Percentiles rank a stretch among this genome's conserved stretches.
Conservation (phyloP, 2,113 vertebrate genomes). For the Istiophorus platypterus region DNA sequence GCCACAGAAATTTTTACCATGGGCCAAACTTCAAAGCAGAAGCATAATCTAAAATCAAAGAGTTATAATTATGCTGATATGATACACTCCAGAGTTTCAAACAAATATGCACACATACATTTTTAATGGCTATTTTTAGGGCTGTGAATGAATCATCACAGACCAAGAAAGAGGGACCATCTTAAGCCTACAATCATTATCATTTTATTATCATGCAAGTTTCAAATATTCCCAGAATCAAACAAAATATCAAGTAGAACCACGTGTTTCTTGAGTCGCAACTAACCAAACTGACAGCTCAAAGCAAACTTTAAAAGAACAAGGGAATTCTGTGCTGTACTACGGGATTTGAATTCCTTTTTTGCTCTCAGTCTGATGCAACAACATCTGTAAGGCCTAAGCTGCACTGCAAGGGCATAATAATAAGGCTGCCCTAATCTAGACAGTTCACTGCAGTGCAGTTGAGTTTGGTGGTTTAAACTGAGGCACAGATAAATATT, state of each 20-base stretch:
- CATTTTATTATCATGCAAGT: conserved; percentile 46
- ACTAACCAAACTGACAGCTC: conserved; percentile 48
- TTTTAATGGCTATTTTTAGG: conserved; percentile 63
- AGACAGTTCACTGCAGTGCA: conserved; percentile 44
- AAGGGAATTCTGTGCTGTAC: conserved; percentile 24
- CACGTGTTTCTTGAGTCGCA: conserved; percentile 23
- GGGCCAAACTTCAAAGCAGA: conserved; percentile 68
- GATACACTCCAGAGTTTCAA: conserved; percentile 36
- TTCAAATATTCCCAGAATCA: conserved; percentile 36
- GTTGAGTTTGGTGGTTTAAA: conserved; percentile 41
- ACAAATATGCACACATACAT: conserved; percentile 52
- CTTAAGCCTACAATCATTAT: conserved; percentile 28
- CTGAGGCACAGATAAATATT: conserved; percentile 33
- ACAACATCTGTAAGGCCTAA: conserved; percentile 53
- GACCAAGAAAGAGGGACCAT: conserved; percentile 17
- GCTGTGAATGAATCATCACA: conserved; percentile 36
- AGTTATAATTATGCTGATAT: conserved; percentile 58
- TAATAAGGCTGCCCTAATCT: conserved; percentile 49
- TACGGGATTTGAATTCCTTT: conserved; percentile 12
- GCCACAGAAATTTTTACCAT: conserved; percentile 40
- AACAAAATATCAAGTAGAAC: conserved; percentile 23
- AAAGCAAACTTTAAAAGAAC: conserved; percentile 43
- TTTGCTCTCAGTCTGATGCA: conserved; percentile 49
- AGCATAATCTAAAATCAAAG: conserved; percentile 67
- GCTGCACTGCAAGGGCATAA: conserved; percentile 48